These are phyloP conservation scores for Halcyon leucocephala DNA, from an alignment of 2,797 vertebrate species.

Conservation along the genomic window DNA sequence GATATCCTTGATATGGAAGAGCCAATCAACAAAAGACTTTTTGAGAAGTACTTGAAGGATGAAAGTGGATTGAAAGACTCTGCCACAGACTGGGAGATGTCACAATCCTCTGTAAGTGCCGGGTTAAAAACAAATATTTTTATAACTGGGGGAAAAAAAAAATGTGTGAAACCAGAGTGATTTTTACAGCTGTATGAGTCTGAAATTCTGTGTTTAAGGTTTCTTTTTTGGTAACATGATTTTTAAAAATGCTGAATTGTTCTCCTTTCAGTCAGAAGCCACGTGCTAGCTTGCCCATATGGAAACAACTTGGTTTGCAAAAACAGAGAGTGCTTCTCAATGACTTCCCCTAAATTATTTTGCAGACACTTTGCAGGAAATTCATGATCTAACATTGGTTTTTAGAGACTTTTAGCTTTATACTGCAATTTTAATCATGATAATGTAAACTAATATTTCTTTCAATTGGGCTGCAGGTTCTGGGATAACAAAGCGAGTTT, in stretches of 20 bases:
- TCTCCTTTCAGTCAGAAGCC: not conserved
- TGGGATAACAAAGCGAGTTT: not conserved
- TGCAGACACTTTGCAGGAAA: not conserved
- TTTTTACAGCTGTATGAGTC: not conserved
- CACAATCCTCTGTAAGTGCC: slow-evolving; percentile 89
- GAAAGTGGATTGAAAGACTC: slow-evolving; percentile 86
- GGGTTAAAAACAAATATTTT: not conserved
- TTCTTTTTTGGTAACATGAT: not conserved
- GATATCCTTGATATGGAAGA: slow-evolving; percentile 97
- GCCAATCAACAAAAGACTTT: slow-evolving; percentile 89
- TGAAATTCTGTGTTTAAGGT: not conserved
- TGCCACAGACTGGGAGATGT: slow-evolving; percentile 93
- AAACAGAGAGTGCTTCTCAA: not conserved
- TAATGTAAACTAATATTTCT: not conserved
- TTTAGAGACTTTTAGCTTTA: not conserved
- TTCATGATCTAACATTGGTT: not conserved
- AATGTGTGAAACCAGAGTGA: not conserved
- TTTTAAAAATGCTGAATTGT: not conserved
- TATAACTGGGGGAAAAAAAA: not conserved
- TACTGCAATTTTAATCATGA: not conserved
- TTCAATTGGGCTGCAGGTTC: not conserved
- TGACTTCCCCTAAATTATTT: not conserved
- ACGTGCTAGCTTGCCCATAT: not conserved
- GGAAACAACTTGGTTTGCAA: not conserved
- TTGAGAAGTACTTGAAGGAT: slow-evolving; percentile 90